These are phyloP conservation scores for Ptilodon capucinus DNA, from an alignment of 2,888 invertebrate species.

Conservation along the genomic window DNA sequence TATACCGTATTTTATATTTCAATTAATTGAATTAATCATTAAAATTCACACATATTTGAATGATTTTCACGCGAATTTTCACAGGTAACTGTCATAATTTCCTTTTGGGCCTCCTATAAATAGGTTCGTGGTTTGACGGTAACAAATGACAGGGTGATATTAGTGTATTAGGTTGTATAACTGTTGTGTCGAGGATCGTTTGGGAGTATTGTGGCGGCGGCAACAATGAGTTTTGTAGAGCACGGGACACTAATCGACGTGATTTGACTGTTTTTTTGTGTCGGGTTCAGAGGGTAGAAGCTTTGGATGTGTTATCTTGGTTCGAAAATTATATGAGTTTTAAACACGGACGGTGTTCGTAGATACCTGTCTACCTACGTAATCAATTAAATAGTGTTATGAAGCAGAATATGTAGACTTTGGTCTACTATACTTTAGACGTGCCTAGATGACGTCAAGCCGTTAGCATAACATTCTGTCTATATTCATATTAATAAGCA, in stretches of 20 bases:
- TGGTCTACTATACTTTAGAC: too few relatives aligned
- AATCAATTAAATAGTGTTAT: too few relatives aligned
- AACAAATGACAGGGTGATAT: constrained; percentile 62
- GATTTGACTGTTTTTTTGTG: constrained; percentile 68
- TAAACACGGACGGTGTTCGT: too few relatives aligned
- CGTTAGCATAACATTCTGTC: too few relatives aligned
- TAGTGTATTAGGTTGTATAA: constrained; percentile 70
- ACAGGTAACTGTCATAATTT: constrained; percentile 60
- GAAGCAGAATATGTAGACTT: too few relatives aligned
- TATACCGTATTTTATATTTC: not conserved
- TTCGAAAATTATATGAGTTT: too few relatives aligned
- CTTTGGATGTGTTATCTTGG: constrained; percentile 34
- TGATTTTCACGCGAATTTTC: constrained; percentile 57
- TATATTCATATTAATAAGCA: too few relatives aligned
- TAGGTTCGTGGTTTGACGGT: constrained; percentile 58
- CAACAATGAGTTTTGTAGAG: constrained; percentile 73
- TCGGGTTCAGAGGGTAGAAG: constrained; percentile 25
- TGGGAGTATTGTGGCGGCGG: constrained; percentile 60
- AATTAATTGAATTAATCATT: not conserved
- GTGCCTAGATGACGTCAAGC: too few relatives aligned
- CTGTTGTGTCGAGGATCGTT: constrained; percentile 52
- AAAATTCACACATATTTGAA: not conserved
- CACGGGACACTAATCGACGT: constrained; percentile 78
- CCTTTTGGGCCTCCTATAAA: constrained; percentile 59
- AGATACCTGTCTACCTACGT: too few relatives aligned